Evolutionary conservation across 2,888 invertebrate genomes (phyloP).

Genomic region (Dasysyrphus tricinctus): DNA sequence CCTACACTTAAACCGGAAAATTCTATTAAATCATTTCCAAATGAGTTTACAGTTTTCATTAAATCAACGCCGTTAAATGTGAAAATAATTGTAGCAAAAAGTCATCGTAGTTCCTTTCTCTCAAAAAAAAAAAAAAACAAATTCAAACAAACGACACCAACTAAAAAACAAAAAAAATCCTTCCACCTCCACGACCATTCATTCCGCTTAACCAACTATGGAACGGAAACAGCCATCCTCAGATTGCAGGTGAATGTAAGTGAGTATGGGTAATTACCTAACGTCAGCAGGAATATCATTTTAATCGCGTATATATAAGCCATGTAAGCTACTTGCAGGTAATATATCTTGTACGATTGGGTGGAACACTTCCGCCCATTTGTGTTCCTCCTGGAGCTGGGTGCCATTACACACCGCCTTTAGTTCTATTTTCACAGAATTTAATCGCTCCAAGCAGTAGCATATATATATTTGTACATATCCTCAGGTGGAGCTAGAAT

Average conservation of each 20-base stretch:
- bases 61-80: conserved; percentile 53
- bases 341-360: conserved; percentile 71
- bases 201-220: conserved; percentile 67
- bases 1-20: conserved; percentile 63
- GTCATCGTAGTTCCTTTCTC: conserved; percentile 5
- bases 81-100: conserved; percentile 71
- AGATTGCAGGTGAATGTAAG: conserved; percentile 20
- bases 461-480: not conserved
- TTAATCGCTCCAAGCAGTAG: not conserved
- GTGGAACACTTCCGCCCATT: conserved; percentile 45
- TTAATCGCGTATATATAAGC: conserved; percentile 66
- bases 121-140: not conserved
- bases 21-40: conserved; percentile 70
- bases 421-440: not conserved
- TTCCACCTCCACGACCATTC: conserved; percentile 63
- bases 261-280: conserved; percentile 64
- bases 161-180: conserved; percentile 10
- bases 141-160: not conserved
- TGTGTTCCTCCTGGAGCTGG: not conserved
- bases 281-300: conserved; percentile 74
- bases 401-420: not conserved
- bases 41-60: conserved; percentile 72
- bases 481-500: conserved; percentile 7
- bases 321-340: conserved; percentile 66
- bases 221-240: conserved; percentile 29